Base-by-base conservation (phyloP, 2,888 invertebrate genomes). In the Archips xylosteana region DNA sequence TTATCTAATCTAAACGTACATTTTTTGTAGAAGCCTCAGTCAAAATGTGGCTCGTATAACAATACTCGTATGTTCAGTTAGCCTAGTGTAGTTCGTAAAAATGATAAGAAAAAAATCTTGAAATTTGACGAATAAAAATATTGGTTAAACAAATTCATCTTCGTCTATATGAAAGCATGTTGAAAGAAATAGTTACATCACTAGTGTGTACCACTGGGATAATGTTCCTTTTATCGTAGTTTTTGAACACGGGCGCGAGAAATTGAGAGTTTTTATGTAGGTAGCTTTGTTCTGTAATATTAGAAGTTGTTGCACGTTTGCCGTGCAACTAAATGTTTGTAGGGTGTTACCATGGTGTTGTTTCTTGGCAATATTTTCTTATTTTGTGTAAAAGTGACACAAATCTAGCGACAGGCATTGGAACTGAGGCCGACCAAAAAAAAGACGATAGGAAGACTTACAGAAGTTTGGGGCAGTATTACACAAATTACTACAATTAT, bases 151-250 rank as follows among this genome's bases (percentile, higher is more conserved):
- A 39, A 39, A 6, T 36, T 36, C 39, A 6, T 39, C 39, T 39
- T 39, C 39, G 6, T 45, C 45, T 12, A 12, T 0, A 45, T 12
- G 45, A 12, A 12, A 45, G 45, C 10, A 45, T 45, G 45, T 45
- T 45, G 45, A n/a, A 49, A 49, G 8, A 4, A 32, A 12, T 23
- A 32, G 10, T 12, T 57, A 57, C 57, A 57, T 57, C 57, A 57
- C 57, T 57, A 57, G 12, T 32, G 23, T 47, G 32, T 10, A 1
- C 8, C 10, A 13, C 45, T 1, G 32, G 9, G 32, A 45, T 62
- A 57, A 49, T 63, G 61, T 57, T 65, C 62, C 36, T 45, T 62
- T 69, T 74, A 69, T 60, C n/a, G 34, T 65, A 47, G 73, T 61
- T 72, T 68, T 63, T 63, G 54, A 36, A 66, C 71, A 51, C 54